Conservation (phyloP, 1,140 invertebrate species). For the Drosophila pandora region DNA sequence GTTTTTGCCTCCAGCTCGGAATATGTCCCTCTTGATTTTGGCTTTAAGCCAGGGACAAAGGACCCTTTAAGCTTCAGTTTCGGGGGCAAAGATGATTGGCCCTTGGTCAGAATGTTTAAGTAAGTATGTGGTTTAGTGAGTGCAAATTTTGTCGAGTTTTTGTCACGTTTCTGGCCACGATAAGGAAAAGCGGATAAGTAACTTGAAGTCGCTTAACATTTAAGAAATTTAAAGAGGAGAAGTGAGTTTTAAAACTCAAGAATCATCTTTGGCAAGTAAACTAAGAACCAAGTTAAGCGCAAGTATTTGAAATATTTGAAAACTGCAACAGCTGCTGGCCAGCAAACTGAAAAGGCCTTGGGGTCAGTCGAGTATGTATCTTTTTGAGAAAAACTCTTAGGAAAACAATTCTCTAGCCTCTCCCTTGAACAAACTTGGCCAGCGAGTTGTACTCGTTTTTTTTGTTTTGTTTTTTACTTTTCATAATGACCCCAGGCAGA, state of each 20-base stretch:
- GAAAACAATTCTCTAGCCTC: slow-evolving; percentile 37
- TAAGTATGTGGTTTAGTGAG: slow-evolving; percentile 68
- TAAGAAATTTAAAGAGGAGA: background rate
- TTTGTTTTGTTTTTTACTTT: slow-evolving; percentile 19
- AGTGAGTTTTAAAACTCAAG: background rate
- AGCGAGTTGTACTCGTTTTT: slow-evolving; percentile 20
- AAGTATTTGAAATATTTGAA: slow-evolving; percentile 44
- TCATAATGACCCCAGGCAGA: slow-evolving; percentile 45
- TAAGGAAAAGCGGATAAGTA: background rate
- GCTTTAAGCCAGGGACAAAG: slow-evolving; percentile 53
- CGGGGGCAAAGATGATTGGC: slow-evolving; percentile 49
- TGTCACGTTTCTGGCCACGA: slow-evolving; percentile 58
- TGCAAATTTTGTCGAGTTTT: slow-evolving; percentile 64
- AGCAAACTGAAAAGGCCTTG: slow-evolving; percentile 22
- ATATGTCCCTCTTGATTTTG: slow-evolving; percentile 31
- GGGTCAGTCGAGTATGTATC: slow-evolving; percentile 37
- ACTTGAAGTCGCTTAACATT: background rate
- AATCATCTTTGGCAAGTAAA: slow-evolving; percentile 9
- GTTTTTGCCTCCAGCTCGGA: slow-evolving; percentile 1
- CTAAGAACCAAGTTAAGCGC: slow-evolving; percentile 1
- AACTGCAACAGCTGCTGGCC: slow-evolving; percentile 58
- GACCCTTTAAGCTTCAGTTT: slow-evolving; percentile 48
- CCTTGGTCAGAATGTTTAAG: slow-evolving; percentile 48
- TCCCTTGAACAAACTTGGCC: slow-evolving; percentile 34
- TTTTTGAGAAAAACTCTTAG: slow-evolving; percentile 32